Base-by-base conservation (phyloP, 2,113 vertebrate genomes). In the Zosterops pallidus region DNA sequence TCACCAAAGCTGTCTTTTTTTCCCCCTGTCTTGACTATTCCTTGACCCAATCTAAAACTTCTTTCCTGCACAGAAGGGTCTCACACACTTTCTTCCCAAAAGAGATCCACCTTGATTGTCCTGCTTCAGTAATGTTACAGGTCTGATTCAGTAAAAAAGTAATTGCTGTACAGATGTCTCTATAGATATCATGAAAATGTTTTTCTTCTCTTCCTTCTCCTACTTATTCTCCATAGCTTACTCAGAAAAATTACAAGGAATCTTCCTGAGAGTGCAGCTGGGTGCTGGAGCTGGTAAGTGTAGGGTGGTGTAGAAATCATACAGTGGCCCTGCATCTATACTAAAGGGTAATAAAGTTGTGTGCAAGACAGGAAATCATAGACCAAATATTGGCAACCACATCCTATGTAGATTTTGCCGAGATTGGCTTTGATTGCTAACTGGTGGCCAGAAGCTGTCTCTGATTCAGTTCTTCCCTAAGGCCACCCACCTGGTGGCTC, bases 401-500 rank as follows among this genome's bases (percentile, higher is more conserved):
- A 80, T 89, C 59, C 76, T 71, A 46, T 64, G 52, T 14, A 85
- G 80, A 67, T 83, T 95, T 89, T 77, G 68, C 82, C 23, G 47
- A 84, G 83, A 79, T 47, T 68, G 70, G 25, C 59, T 91, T 76
- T 86, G 80, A 71, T 94, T 92, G 56, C 84, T 67, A 81, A 14
- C 46, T 41, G 86, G 68, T 76, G 42, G 44, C 91, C 78, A 94
- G 84, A 77, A 87, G 26, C 41, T 72, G 7, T 14, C 55, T 84
- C 70, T 81, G 68, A 94, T 76, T 92, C 82, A 63, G 24, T 56
- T 53, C 11, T 89, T 94, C 74, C 67, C 42, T 22, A 33, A 50
- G 95, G 77, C 95, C 80, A 91, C 90, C 74, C 86, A 81, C 77
- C 69, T 92, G 89, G 60, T 83, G 74, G 60, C 60, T 82, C 74